These are phyloP conservation scores for Capromys pilorides DNA, from an alignment of 2,797 vertebrate genomes.

Conservation along the genomic window DNA sequence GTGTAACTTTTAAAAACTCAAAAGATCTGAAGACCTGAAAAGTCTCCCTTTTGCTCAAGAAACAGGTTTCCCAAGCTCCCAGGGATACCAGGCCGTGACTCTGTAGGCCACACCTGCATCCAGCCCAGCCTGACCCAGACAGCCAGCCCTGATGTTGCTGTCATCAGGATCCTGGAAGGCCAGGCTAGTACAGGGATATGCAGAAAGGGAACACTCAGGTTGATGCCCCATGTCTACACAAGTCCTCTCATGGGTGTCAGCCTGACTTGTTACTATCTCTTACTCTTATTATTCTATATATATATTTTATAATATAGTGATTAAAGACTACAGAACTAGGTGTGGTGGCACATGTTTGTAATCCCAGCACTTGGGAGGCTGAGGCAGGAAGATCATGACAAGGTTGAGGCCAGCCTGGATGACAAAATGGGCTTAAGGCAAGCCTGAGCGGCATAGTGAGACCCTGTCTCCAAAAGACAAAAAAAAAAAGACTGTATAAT, in stretches of 20 bases:
- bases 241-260: background rate
- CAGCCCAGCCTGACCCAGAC: background rate
- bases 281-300: background rate
- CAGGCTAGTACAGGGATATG: background rate
- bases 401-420: no score
- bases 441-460: no score
- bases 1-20: slow-evolving; percentile 4
- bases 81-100: background rate
- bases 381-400: no score
- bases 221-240: background rate
- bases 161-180: background rate
- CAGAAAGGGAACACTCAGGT: background rate
- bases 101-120: background rate
- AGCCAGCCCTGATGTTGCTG: background rate
- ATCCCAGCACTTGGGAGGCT: no score
- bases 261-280: background rate
- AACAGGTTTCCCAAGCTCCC: background rate
- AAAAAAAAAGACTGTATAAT: background rate
- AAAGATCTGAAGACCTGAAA: background rate
- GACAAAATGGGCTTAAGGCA: no score
- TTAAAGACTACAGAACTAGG: background rate
- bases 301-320: background rate
- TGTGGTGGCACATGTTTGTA: no score
- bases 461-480: no score
- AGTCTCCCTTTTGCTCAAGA: background rate